These are phyloP conservation scores for Peromyscus melanophrys DNA, from an alignment of 2,797 vertebrate species.

Conservation along the genomic window DNA sequence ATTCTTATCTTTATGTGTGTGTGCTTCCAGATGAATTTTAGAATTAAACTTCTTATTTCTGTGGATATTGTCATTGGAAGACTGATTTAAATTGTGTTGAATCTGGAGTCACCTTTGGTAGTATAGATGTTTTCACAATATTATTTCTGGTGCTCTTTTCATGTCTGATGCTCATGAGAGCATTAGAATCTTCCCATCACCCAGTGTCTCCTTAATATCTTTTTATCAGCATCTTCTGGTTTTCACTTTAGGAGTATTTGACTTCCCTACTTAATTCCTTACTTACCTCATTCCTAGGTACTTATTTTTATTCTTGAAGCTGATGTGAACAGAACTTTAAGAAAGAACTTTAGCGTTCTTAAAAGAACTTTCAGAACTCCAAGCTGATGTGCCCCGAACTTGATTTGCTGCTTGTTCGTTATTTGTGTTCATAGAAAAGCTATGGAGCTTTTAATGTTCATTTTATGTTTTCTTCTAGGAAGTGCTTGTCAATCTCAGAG, in stretches of 20 bases:
- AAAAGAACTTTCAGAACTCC: background rate
- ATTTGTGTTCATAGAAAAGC: background rate
- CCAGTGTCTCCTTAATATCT: background rate
- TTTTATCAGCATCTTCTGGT: too few species aligned
- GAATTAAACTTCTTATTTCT: background rate
- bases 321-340: too few species aligned
- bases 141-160: background rate
- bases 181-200: background rate
- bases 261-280: background rate
- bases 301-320: background rate
- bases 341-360: too few species aligned
- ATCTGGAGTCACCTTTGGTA: too few species aligned
- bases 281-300: background rate
- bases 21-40: background rate
- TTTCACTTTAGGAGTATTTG: background rate
- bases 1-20: background rate
- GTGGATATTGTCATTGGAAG: background rate
- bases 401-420: background rate
- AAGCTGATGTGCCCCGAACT: background rate
- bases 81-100: background rate
- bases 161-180: background rate
- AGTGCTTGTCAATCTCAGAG: background rate
- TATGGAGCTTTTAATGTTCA: background rate
- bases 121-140: background rate
- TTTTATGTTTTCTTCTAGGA: background rate